Conservation (phyloP, 2,888 invertebrate species). For the Orgyia antiqua region DNA sequence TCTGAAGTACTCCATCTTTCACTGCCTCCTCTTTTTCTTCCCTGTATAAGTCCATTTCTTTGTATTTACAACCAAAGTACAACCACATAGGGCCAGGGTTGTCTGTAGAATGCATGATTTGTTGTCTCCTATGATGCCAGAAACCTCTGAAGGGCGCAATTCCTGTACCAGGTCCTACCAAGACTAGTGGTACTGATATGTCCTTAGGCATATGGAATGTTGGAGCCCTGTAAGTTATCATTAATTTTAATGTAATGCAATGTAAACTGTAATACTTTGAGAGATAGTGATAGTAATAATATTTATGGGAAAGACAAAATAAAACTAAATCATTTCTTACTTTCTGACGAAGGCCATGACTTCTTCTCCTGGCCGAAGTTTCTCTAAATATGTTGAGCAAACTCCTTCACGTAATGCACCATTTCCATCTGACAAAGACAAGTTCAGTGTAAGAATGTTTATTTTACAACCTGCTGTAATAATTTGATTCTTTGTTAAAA, state of each 20-base stretch:
- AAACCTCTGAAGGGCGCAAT: slow-evolving; percentile 96
- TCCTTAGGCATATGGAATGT: slow-evolving; percentile 91
- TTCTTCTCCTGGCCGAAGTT: slow-evolving; percentile 81
- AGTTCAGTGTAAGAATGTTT: not conserved
- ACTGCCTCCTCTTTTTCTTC: slow-evolving; percentile 87
- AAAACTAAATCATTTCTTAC: slow-evolving; percentile 75
- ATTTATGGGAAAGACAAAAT: no score
- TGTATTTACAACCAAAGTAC: slow-evolving; percentile 92
- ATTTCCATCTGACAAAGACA: slow-evolving; percentile 84
- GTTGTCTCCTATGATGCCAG: slow-evolving; percentile 87
- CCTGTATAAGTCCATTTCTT: slow-evolving; percentile 87
- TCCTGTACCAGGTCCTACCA: slow-evolving; percentile 95
- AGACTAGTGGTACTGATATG: slow-evolving; percentile 84
- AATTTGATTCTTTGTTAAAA: no score
- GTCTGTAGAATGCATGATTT: slow-evolving; percentile 33
- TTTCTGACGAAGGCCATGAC: slow-evolving; percentile 87
- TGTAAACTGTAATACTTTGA: no score
- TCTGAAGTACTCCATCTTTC: slow-evolving; percentile 82
- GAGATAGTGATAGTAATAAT: no score
- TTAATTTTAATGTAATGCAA: slow-evolving; percentile 6
- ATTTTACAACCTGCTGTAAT: not conserved
- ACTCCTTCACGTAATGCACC: slow-evolving; percentile 93
- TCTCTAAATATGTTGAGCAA: slow-evolving; percentile 92
- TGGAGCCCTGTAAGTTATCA: slow-evolving; percentile 83
- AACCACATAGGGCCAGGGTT: slow-evolving; percentile 81